Percentiles rank a stretch among this genome's conserved stretches.
These are phyloP conservation scores for Hololepta plana DNA, from an alignment of 2,888 invertebrate genomes.

Conservation along the genomic window DNA sequence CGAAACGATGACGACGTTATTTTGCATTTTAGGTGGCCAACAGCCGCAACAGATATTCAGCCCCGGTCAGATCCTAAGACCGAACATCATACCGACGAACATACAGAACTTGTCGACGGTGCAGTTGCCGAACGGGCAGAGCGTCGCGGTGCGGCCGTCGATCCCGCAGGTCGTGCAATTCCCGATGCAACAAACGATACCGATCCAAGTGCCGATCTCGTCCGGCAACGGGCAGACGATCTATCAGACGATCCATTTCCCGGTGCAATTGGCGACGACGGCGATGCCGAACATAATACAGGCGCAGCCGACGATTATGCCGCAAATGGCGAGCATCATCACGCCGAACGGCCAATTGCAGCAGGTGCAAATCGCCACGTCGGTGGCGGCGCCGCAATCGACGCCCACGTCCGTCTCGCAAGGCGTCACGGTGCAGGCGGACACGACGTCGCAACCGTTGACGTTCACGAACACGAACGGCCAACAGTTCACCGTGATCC, in stretches of 20 bases:
- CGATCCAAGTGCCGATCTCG: conserved; percentile 80
- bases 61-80: conserved; percentile 58
- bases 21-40: conserved; percentile 25
- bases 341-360: conserved; percentile 80
- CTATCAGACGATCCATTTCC: conserved; percentile 89
- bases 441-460: conserved; percentile 37
- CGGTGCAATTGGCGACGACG: conserved; percentile 56
- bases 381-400: conserved; percentile 16
- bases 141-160: conserved; percentile 46
- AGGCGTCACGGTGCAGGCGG: conserved; percentile 23
- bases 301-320: conserved; percentile 40
- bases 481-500: conserved; percentile 73
- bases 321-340: conserved; percentile 72
- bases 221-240: conserved; percentile 79
- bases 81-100: conserved; percentile 53
- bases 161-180: conserved; percentile 42
- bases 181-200: conserved; percentile 60
- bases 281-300: conserved; percentile 41
- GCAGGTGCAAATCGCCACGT: conserved; percentile 66
- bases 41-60: conserved; percentile 35
- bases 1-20: no score
- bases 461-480: conserved; percentile 57
- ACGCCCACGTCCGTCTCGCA: conserved; percentile 24
- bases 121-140: conserved; percentile 53
- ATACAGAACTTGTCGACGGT: conserved; percentile 52